phyloP scores from a whole-genome alignment of 2,113 vertebrate species.

The Strix uralensis region DNA sequence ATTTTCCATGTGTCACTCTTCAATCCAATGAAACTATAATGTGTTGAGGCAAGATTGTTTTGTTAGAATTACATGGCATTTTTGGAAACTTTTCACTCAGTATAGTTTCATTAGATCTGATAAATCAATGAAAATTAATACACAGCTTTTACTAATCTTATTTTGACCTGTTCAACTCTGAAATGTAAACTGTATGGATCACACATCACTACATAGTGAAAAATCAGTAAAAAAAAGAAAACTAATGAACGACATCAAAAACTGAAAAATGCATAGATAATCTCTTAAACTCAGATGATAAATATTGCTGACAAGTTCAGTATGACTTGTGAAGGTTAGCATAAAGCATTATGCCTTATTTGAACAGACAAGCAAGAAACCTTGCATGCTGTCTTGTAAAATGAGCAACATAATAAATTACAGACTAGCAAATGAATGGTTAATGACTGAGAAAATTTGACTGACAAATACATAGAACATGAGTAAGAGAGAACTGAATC shows the following conservation, averaged over 20 bases:
- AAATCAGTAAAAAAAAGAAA: background rate
- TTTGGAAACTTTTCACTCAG: background rate
- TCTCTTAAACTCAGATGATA: background rate
- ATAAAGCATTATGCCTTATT: background rate
- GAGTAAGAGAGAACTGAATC: conserved; percentile 14
- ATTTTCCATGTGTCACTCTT: background rate
- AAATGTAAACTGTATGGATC: background rate
- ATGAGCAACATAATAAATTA: background rate
- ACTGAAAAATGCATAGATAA: background rate
- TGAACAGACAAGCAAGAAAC: conserved; percentile 8
- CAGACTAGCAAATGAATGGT: conserved; percentile 15
- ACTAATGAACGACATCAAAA: background rate
- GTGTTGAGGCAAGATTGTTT: background rate
- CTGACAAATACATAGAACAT: conserved; percentile 2
- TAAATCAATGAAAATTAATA: background rate
- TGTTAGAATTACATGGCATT: background rate
- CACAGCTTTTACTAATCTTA: background rate
- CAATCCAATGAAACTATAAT: background rate
- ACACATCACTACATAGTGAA: background rate
- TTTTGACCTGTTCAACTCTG: background rate
- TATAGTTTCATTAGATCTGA: background rate
- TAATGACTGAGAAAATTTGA: conserved; percentile 45
- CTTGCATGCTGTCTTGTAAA: background rate
- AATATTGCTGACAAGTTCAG: background rate
- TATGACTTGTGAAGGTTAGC: background rate